phyloP scores from a whole-genome alignment of 2,797 vertebrate species.

The Notolepis coatsorum region DNA sequence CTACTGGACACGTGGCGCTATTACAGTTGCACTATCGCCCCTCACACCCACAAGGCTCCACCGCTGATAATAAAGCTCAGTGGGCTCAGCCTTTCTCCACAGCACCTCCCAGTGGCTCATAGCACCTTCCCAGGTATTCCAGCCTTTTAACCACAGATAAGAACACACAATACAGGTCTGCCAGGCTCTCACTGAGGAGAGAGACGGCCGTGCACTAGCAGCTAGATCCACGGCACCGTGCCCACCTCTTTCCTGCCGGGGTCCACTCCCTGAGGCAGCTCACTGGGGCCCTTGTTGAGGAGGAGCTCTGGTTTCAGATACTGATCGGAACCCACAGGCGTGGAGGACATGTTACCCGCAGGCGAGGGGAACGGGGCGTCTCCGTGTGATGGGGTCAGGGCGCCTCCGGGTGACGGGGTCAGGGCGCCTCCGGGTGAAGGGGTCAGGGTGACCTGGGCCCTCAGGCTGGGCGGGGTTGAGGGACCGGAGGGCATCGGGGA shows the following conservation, averaged over 20 bases:
- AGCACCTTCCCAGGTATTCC: neutral
- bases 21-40: conserved; percentile 12
- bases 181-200: neutral
- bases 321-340: conserved; percentile 28
- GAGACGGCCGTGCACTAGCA: no score
- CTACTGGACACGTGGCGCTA: conserved; percentile 30
- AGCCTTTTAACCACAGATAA: neutral
- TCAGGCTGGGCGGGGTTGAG: conserved; percentile 20
- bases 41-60: neutral
- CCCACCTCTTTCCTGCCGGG: conserved; percentile 86
- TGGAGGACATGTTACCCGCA: conserved; percentile 6
- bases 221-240: neutral
- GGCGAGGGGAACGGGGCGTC: neutral
- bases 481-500: conserved; percentile 40
- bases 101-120: conserved; percentile 12
- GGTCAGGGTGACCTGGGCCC: neutral
- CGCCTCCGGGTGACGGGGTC: conserved; percentile 6
- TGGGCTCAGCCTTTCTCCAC: neutral
- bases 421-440: neutral
- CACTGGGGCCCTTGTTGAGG: conserved; percentile 75
- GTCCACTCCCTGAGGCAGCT: conserved; percentile 85
- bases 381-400: neutral
- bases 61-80: no score
- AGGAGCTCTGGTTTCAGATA: conserved; percentile 68
- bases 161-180: neutral